phyloP scores from a whole-genome alignment of 2,888 invertebrate genomes.

The Dyspetes luteomarginatus region DNA sequence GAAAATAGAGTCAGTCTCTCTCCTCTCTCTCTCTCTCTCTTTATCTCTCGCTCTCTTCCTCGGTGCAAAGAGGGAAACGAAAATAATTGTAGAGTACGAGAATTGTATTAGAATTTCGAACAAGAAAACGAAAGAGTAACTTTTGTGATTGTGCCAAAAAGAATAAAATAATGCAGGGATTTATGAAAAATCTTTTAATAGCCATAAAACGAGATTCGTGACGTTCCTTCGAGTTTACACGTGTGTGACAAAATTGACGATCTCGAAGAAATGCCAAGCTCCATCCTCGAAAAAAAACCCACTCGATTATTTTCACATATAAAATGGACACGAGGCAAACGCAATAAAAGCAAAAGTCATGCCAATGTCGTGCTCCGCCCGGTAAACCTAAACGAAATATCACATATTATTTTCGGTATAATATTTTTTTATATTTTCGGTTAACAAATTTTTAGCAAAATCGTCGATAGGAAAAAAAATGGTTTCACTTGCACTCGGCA shows the following conservation, averaged over 20 bases:
- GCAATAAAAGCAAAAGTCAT: not conserved
- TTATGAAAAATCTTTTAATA: slow-evolving; percentile 48
- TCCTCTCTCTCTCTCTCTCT: too few species aligned
- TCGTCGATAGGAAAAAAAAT: too few species aligned
- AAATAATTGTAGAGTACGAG: slow-evolving; percentile 1
- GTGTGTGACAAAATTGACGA: slow-evolving; percentile 34
- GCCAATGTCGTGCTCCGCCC: not conserved
- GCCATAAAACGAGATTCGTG: not conserved
- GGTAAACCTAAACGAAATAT: too few species aligned
- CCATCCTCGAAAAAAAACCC: slow-evolving; percentile 8
- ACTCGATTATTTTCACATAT: not conserved
- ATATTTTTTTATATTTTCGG: too few species aligned
- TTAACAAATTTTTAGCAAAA: too few species aligned
- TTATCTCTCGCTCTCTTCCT: too few species aligned
- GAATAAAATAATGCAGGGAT: slow-evolving; percentile 1
- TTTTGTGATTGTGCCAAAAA: not conserved
- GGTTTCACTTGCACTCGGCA: too few species aligned
- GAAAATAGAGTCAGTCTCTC: slow-evolving; percentile 16
- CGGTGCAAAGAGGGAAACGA: slow-evolving; percentile 2
- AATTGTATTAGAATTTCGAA: not conserved
- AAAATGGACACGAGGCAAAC: not conserved
- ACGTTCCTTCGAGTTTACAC: not conserved
- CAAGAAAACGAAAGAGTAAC: not conserved
- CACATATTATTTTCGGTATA: too few species aligned
- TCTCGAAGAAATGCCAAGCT: slow-evolving; percentile 13